Evolutionary conservation across 2,888 invertebrate species (phyloP), one percentile per base, ranked within the genome.

Genomic region (Tiphia femorata): DNA sequence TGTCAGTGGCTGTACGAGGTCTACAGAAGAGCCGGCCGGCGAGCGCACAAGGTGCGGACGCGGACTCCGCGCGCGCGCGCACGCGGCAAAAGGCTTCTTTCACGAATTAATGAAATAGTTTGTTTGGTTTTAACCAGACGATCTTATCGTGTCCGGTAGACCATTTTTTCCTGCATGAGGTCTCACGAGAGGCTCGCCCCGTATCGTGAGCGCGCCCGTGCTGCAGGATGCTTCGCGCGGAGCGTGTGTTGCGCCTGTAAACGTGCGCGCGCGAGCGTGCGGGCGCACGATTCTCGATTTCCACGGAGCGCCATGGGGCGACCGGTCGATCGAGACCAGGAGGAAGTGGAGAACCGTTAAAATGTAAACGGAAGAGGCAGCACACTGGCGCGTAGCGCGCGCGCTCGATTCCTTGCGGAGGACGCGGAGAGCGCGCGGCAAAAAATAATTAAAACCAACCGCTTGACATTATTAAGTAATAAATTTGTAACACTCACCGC

Each of bases 341-440:
- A 66, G 70, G 67, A 70, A 67, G 67, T 70, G 55, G 47, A 67
- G 67, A 70, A 70, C 70, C 70, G 70, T 70, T 70, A 70, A 70
- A 64, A 69, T 64, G 64, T 64, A 69, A 69, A 67, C 70, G 69
- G 69, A 67, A 66, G 65, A 37, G 46, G 37, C 60, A 52, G 52
- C 33, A 44, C 29, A 17, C 21, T 12, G 48, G 21, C 12, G 16
- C 17, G 14, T 19, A 49, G 50, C 55, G 25, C n/a, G n/a, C n/a
- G n/a, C 12, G 33, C 33, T 33, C 33, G 33, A 14, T 33, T 4
- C 7, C 12, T 2, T 8, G 33, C 3, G 12, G 12, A 33, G 19
- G 25, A 12, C 38, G 10, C n/a, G n/a, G n/a, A n/a, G n/a, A n/a
- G n/a, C 25, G 23, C 14, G 42, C 48, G 40, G 44, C 37, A 41